Evolutionary conservation across 2,888 invertebrate genomes (phyloP), one percentile per base, ranked within the genome.

Genomic region (Brenthis hecate): DNA sequence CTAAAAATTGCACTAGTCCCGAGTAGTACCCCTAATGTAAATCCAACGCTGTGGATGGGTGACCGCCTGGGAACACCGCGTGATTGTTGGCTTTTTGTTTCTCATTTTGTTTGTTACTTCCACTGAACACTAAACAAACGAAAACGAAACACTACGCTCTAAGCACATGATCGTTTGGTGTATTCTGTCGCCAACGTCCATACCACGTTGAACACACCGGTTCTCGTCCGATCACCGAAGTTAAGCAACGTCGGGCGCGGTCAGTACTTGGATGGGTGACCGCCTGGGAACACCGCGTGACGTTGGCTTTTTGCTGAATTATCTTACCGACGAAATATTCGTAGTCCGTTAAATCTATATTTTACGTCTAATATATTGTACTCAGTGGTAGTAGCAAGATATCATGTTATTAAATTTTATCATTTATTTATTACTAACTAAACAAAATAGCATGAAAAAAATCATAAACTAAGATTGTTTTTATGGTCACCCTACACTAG

Each of bases 141-240:
- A 19, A 19, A 19, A 19, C 19, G 19, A 19, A 28, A 28, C 36
- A 43, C 0, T 43, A 43, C 11, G 2, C 8, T 43, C 36, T 11
- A 43, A 43, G 11, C 11, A 2, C 0, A 43, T 11, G 36, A 43
- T 43, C 2, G 11, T 43, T 51, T 51, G n/a, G 1, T 3, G 0
- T 4, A 1, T 13, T 4, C 6, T 58, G 2, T 51, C 14, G 79
- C 78, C 81, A 80, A 82, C 82, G 86, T 86, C 85, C 88, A 87
- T 87, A 89, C 87, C 82, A 88, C 82, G 86, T 87, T 89, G 87
- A 89, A 86, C 75, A 86, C 88, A 88, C 88, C 87, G 88, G 86
- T 87, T 89, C 87, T 89, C 88, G 87, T 89, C 88, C 87, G 89
- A 89, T 89, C 89, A 89, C 89, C 88, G 89, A 88, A 89, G 87